Percentiles rank a stretch among this genome's conserved stretches.
phyloP scores from a whole-genome alignment of 2,888 invertebrate species.

The Cheilosia urbana region DNA sequence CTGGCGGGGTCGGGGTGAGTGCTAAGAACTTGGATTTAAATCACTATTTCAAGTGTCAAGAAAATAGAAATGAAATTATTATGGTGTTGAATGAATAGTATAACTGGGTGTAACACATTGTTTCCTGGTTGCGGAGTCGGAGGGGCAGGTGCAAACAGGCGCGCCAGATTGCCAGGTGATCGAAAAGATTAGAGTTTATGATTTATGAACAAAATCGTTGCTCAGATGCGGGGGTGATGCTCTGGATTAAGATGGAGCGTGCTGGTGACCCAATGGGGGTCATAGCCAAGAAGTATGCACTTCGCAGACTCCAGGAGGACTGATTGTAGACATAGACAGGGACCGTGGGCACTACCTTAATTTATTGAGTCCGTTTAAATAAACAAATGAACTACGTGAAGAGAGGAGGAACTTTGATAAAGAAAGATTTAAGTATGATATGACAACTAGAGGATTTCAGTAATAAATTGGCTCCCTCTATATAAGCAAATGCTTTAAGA shows the following conservation, averaged over 20 bases:
- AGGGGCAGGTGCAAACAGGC: slow-evolving; percentile 4
- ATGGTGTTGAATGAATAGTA: slow-evolving; percentile 69
- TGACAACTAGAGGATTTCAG: too few relatives aligned
- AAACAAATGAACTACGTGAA: too few relatives aligned
- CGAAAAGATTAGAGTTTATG: slow-evolving; percentile 50
- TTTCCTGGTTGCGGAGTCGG: slow-evolving; percentile 25
- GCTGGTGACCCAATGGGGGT: too few relatives aligned
- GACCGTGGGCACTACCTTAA: too few relatives aligned
- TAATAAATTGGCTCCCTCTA: too few relatives aligned
- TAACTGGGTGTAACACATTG: slow-evolving; percentile 50
- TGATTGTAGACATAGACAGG: too few relatives aligned
- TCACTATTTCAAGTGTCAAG: slow-evolving; percentile 68
- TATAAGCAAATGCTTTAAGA: too few relatives aligned
- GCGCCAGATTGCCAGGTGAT: slow-evolving; percentile 52
- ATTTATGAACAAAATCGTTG: slow-evolving; percentile 28
- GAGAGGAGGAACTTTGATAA: too few relatives aligned
- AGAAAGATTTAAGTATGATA: too few relatives aligned
- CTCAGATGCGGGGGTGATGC: background rate
- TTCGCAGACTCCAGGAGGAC: too few relatives aligned
- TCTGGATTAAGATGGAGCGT: background rate
- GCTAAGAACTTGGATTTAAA: slow-evolving; percentile 51
- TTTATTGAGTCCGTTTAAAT: too few relatives aligned
- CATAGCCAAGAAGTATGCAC: too few relatives aligned
- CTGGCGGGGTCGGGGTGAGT: background rate
- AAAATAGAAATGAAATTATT: slow-evolving; percentile 70